Percentiles rank a stretch among this genome's conserved stretches.
Conservation (phyloP, 2,888 invertebrate genomes). For the Dynastes maya region DNA sequence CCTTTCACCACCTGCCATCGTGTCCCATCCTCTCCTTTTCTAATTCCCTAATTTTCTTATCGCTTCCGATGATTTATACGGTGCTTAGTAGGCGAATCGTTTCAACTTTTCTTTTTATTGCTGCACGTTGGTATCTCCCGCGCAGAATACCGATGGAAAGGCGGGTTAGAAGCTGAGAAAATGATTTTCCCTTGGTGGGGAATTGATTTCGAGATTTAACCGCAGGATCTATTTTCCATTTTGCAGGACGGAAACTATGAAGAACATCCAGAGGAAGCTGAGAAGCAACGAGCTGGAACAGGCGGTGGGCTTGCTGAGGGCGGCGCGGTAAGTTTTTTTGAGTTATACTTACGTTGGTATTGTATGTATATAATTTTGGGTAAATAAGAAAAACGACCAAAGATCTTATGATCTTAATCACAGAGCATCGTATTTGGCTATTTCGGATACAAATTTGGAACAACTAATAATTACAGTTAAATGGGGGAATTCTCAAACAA, state of each 20-base stretch:
- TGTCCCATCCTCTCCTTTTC: too few species aligned
- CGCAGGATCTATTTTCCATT: slow-evolving; percentile 54
- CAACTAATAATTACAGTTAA: too few species aligned
- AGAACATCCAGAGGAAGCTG: slow-evolving; percentile 85
- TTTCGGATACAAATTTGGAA: too few species aligned
- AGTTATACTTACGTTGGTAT: slow-evolving; percentile 3
- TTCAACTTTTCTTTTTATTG: slow-evolving; percentile 9
- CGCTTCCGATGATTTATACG: slow-evolving; percentile 3
- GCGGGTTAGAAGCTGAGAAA: neutral
- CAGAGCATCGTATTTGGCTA: too few species aligned
- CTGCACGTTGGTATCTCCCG: neutral
- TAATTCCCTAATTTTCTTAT: neutral
- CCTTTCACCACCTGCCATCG: neutral
- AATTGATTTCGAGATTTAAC: slow-evolving; percentile 5
- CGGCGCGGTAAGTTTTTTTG: slow-evolving; percentile 76
- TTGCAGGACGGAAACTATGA: slow-evolving; percentile 88
- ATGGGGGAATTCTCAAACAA: too few species aligned
- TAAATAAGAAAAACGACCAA: neutral
- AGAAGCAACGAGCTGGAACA: slow-evolving; percentile 81
- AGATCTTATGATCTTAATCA: too few species aligned
- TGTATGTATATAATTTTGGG: neutral
- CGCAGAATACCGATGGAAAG: neutral
- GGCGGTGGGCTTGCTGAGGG: slow-evolving; percentile 86
- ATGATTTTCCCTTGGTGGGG: neutral
- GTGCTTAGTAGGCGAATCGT: slow-evolving; percentile 7